Evolutionary conservation across 1,140 invertebrate genomes (phyloP), one percentile per base, ranked within the genome.

Genomic region (fruit fly (Drosophila melanogaster)): DNA sequence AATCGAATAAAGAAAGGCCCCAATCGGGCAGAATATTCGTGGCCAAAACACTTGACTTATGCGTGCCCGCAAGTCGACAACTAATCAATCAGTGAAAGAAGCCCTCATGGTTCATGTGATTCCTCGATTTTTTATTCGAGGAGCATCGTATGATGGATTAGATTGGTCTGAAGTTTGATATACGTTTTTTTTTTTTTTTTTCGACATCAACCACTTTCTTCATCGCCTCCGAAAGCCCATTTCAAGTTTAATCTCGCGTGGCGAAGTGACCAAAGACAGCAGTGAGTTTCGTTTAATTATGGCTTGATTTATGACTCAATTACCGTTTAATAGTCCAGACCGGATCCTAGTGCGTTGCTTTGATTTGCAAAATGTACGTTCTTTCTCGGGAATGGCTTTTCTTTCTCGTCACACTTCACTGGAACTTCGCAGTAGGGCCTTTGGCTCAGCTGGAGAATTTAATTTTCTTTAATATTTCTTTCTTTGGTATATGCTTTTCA

Each of bases 271-370:
- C 72, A 41, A 15, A 7, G 60, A 37, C 22, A 12, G 37, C 51
- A 44, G 40, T 30, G 22, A 30, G 43, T 38, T 41, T 46, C 54
- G 65, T 67, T 74, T 86, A 65, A 80, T 86, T 74, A 66, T 66
- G 43, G 51, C 59, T 75, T 78, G 65, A 81, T 81, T 78, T 64
- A 86, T 76, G 65, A 70, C 61, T 79, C 71, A 86, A 87, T 86
- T 86, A 86, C 81, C 81, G 61, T 86, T 83, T 65, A 61, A 58
- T 47, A 79, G 73, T 76, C 60, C 72, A 73, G 77, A 62, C 60
- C 72, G 67, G 60, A 46, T 78, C 69, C 47, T 26, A 58, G 61
- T 70, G 37, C 58, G 54, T 30, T 30, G 37, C 57, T 58, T 65
- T 50, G 49, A 37, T 57, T 79, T 66, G 33, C 54, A 53, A 43